Evolutionary conservation across 2,888 invertebrate species (phyloP).

Genomic region (Orthonychiurus folsomi): DNA sequence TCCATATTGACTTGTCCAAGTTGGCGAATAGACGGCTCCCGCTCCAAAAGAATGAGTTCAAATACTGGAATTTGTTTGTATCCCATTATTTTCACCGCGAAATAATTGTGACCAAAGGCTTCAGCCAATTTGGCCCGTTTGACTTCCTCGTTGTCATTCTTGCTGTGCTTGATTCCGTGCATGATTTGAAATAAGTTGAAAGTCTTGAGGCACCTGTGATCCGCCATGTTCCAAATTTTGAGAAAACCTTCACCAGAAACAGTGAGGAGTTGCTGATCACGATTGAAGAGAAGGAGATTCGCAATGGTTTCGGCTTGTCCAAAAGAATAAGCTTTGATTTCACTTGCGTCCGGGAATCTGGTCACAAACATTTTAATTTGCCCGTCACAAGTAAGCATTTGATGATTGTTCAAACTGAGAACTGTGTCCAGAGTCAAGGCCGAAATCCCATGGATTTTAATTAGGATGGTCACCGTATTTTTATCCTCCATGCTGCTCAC

Average conservation of each 20-base stretch:
- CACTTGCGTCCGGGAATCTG: neutral
- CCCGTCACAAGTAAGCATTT: neutral
- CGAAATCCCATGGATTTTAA: neutral
- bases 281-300: slow-evolving; percentile 3
- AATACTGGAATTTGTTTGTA: slow-evolving; percentile 5
- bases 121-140: neutral
- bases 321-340: neutral
- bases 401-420: neutral
- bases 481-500: neutral
- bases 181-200: neutral
- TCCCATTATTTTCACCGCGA: neutral
- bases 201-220: neutral
- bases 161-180: neutral
- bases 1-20: slow-evolving; percentile 8
- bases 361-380: neutral
- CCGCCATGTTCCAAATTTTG: neutral
- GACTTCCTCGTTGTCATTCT: neutral
- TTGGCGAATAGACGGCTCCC: neutral
- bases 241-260: neutral
- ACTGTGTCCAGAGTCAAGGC: neutral
- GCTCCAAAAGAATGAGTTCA: neutral
- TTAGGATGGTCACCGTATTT: neutral
- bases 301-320: slow-evolving; percentile 1
- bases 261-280: neutral
- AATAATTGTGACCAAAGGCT: neutral